Percentiles rank a stretch among this genome's conserved stretches.
Evolutionary conservation across 1,140 invertebrate species (phyloP).

Genomic region (Drosophila ogumai): DNA sequence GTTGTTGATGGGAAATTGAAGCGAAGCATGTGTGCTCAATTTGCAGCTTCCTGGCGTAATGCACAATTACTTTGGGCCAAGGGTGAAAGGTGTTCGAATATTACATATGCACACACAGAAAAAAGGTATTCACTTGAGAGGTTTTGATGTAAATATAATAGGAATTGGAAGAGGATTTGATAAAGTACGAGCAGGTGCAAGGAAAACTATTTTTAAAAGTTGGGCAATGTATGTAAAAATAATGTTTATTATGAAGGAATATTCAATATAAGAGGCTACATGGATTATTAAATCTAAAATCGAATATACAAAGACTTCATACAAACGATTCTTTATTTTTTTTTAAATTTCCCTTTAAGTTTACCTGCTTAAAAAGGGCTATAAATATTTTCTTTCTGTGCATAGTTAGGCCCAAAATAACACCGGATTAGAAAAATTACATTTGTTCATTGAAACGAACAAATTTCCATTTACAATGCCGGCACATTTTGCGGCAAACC

Average conservation of each 20-base stretch:
- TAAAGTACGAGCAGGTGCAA: not conserved
- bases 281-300: not conserved
- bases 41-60: slow-evolving; percentile 44
- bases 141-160: slow-evolving; percentile 4
- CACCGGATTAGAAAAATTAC: slow-evolving; percentile 13
- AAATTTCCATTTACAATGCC: slow-evolving; percentile 63
- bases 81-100: slow-evolving; percentile 24
- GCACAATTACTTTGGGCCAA: slow-evolving; percentile 44
- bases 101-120: slow-evolving; percentile 35
- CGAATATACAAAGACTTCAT: too few relatives aligned
- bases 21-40: slow-evolving; percentile 47
- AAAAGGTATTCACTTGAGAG: not conserved
- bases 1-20: slow-evolving; percentile 57
- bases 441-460: slow-evolving; percentile 59
- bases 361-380: not conserved
- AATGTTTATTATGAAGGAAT: not conserved
- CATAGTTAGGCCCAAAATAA: not conserved
- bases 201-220: too few relatives aligned
- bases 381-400: not conserved
- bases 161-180: slow-evolving; percentile 1
- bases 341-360: not conserved
- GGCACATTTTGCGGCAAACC: slow-evolving; percentile 19
- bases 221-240: not conserved
- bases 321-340: not conserved
- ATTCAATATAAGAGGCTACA: not conserved